phyloP scores from a whole-genome alignment of 2,113 vertebrate species.

The Poeciliopsis prolifica region DNA sequence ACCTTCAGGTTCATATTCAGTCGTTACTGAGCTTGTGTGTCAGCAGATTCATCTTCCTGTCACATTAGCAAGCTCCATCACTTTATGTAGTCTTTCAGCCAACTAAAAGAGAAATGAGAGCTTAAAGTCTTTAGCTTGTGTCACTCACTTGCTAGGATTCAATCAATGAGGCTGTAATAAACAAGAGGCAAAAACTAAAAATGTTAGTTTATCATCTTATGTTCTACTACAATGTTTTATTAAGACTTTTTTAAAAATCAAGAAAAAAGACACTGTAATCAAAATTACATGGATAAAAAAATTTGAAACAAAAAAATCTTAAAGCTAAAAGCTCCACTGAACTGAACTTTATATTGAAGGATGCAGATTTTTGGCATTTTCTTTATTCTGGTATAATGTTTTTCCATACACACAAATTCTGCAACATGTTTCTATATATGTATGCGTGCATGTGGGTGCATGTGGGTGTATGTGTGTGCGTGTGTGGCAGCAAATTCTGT shows the following conservation, averaged over 20 bases:
- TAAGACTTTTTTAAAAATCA: neutral
- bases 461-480: too few relatives aligned
- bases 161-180: conserved; percentile 8
- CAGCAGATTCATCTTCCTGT: conserved; percentile 21
- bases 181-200: neutral
- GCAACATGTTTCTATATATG: too few relatives aligned
- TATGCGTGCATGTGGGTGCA: too few relatives aligned
- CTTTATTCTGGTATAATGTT: conserved; percentile 29
- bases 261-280: neutral
- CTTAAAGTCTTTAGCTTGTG: neutral
- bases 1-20: conserved; percentile 12
- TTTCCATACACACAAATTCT: conserved; percentile 11
- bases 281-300: neutral
- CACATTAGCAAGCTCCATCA: conserved; percentile 18
- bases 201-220: neutral
- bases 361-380: conserved; percentile 14
- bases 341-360: conserved; percentile 17
- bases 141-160: conserved; percentile 6
- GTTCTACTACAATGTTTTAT: neutral
- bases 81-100: conserved; percentile 16
- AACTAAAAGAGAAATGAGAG: conserved; percentile 1
- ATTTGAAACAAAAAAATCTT: neutral
- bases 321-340: neutral
- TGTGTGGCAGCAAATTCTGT: conserved; percentile 31
- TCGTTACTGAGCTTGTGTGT: conserved; percentile 15